Percentiles rank a stretch among this genome's conserved stretches.
These are phyloP conservation scores for Pinna nobilis DNA, from an alignment of 1,140 invertebrate species.

Conservation along the genomic window DNA sequence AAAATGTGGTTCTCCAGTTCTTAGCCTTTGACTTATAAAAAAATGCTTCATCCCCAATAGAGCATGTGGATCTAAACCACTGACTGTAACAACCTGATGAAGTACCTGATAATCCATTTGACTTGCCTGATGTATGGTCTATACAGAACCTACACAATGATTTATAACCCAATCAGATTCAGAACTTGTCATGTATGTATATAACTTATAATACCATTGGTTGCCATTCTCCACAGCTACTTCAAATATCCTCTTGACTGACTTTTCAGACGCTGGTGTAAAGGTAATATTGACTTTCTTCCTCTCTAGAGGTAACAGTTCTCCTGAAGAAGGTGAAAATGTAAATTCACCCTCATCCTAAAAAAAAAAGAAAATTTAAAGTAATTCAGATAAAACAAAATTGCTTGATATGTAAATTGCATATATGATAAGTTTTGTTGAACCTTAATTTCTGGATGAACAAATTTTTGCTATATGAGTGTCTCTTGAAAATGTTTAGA, in stretches of 20 bases:
- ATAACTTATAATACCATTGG: conserved; percentile 50
- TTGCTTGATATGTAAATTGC: neutral
- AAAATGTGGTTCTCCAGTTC: no score
- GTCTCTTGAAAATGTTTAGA: neutral
- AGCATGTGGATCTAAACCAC: no score
- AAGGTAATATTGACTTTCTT: conserved; percentile 56
- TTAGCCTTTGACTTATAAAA: no score
- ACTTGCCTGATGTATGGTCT: no score
- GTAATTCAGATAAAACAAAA: neutral
- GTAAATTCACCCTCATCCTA: conserved; percentile 38
- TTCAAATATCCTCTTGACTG: conserved; percentile 60
- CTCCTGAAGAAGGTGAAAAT: conserved; percentile 46
- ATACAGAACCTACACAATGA: no score
- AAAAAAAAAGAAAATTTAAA: neutral
- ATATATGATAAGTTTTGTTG: neutral
- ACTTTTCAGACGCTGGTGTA: conserved; percentile 49
- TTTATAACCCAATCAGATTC: no score
- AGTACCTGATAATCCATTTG: no score
- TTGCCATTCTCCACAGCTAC: conserved; percentile 62
- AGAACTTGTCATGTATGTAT: no score
- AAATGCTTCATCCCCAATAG: no score
- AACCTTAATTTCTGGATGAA: neutral
- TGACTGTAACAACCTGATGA: no score
- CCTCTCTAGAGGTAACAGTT: conserved; percentile 62
- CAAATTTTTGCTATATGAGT: neutral